A percentile compares a stretch with the other conserved stretches of the same genome.
phyloP scores from a whole-genome alignment of 2,113 vertebrate species.

The Nothoprocta pentlandii region DNA sequence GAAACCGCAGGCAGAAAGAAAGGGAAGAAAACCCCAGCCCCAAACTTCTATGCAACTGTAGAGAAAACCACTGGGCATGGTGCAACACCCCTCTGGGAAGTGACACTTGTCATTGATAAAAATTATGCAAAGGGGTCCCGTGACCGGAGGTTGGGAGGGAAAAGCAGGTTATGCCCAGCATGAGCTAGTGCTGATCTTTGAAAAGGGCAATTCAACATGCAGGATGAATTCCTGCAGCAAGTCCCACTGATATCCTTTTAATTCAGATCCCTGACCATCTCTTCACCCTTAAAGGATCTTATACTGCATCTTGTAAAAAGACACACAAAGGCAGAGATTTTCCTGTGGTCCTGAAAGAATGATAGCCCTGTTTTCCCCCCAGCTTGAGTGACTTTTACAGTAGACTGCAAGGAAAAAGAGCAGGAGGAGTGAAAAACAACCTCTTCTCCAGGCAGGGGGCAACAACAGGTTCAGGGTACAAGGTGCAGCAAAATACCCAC shows the following conservation, averaged over 20 bases:
- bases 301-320: neutral
- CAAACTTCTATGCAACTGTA: neutral
- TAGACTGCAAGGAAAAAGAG: neutral
- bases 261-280: neutral
- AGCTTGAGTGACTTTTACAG: neutral
- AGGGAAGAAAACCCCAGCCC: neutral
- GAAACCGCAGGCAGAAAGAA: neutral
- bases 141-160: neutral
- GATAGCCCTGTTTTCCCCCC: neutral
- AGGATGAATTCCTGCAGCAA: neutral
- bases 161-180: neutral
- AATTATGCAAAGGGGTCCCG: neutral
- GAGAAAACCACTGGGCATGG: neutral
- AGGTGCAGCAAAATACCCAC: neutral
- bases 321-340: too few species aligned
- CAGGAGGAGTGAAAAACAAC: neutral
- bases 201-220: neutral
- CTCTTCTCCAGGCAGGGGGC: neutral
- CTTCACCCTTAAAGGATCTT: neutral
- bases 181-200: neutral
- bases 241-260: rapidly evolving
- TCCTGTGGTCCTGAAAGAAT: neutral
- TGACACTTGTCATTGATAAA: constrained; percentile 48
- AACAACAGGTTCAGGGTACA: neutral
- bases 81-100: constrained; percentile 5